Evolutionary conservation across 1,140 invertebrate genomes (phyloP).

Genomic region (Harpegnathos saltator): DNA sequence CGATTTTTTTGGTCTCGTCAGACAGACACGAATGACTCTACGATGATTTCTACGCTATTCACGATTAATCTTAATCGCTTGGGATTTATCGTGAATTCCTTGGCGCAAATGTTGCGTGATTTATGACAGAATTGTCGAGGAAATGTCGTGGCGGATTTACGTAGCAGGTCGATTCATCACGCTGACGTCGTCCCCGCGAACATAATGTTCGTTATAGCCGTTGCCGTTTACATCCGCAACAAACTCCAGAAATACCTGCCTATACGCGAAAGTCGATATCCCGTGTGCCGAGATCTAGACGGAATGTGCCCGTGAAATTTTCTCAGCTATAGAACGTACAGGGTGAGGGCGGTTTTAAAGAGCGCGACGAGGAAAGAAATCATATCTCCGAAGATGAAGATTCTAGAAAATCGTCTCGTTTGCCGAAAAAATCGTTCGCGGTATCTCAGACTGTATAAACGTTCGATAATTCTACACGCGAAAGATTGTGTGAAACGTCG

Average conservation of each 20-base stretch:
- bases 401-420: too few relatives aligned
- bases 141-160: conserved; percentile 38
- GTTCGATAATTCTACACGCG: too few relatives aligned
- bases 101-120: conserved; percentile 15
- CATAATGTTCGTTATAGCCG: conserved; percentile 56
- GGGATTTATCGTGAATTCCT: conserved; percentile 28
- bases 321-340: too few relatives aligned
- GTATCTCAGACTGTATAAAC: too few relatives aligned
- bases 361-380: too few relatives aligned
- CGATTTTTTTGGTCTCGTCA: neutral
- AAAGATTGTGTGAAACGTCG: too few relatives aligned
- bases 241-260: conserved; percentile 48
- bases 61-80: conserved; percentile 15
- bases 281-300: neutral
- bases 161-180: conserved; percentile 55
- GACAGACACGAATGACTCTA: neutral
- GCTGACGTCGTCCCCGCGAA: conserved; percentile 60
- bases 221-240: conserved; percentile 49
- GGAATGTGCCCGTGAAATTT: conserved; percentile 3
- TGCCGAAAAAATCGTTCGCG: too few relatives aligned
- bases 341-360: too few relatives aligned
- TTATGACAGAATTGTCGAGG: conserved; percentile 55
- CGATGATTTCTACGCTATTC: neutral
- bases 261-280: conserved; percentile 52
- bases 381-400: too few relatives aligned